Evolutionary conservation across 2,888 invertebrate genomes (phyloP).

Genomic region (Yponomeuta cagnagella): DNA sequence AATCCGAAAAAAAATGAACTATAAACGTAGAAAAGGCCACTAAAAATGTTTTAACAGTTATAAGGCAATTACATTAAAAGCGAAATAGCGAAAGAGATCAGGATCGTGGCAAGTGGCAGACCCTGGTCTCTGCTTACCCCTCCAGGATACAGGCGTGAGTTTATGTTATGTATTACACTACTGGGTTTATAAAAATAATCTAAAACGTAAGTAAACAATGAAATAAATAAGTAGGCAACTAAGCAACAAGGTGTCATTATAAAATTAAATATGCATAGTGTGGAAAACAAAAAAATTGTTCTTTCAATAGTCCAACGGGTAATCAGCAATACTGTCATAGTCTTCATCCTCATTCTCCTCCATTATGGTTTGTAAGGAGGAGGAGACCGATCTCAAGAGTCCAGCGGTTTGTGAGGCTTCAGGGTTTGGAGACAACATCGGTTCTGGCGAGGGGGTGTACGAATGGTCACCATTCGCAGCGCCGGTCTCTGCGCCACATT

Average conservation of each 20-base stretch:
- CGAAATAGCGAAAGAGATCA: too few relatives aligned
- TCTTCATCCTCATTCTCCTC: slow-evolving; percentile 15
- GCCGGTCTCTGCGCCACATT: not conserved
- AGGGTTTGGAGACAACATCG: not conserved
- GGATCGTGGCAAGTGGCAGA: too few relatives aligned
- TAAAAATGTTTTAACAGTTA: too few relatives aligned
- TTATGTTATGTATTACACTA: too few relatives aligned
- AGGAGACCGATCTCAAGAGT: not conserved
- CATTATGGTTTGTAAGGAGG: slow-evolving; percentile 5
- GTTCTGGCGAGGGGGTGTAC: not conserved
- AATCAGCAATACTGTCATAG: slow-evolving; percentile 35
- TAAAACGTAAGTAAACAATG: too few relatives aligned
- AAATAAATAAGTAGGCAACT: too few relatives aligned
- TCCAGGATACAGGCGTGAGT: too few relatives aligned
- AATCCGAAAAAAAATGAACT: too few relatives aligned
- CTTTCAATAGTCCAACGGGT: slow-evolving; percentile 40
- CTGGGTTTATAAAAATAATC: too few relatives aligned
- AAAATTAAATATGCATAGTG: not conserved
- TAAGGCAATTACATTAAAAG: too few relatives aligned
- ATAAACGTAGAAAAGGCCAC: too few relatives aligned
- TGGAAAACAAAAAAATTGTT: not conserved
- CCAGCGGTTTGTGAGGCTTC: not conserved
- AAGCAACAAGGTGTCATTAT: not conserved
- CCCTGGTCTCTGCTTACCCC: too few relatives aligned
- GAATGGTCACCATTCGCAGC: not conserved